Evolutionary conservation across 2,797 vertebrate genomes (phyloP).

Genomic region (Semaprochilodus insignis): DNA sequence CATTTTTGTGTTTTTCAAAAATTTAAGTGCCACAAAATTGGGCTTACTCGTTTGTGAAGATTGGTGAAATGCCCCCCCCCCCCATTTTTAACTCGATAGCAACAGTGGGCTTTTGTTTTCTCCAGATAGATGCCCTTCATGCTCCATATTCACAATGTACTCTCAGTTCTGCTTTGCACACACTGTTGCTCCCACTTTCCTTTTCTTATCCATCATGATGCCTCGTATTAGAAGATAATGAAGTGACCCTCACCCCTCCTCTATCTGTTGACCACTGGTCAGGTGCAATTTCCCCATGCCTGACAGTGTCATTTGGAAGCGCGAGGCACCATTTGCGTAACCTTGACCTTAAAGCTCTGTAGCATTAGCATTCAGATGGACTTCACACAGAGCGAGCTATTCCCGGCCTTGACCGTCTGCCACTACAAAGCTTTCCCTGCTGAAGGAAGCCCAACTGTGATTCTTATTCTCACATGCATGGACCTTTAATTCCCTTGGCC

Average conservation of each 20-base stretch:
- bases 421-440: slow-evolving; percentile 29
- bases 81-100: too few relatives aligned
- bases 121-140: slow-evolving; percentile 50
- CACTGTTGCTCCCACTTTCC: neutral
- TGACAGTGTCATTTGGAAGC: slow-evolving; percentile 9
- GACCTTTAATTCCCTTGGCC: slow-evolving; percentile 10
- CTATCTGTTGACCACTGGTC: slow-evolving; percentile 13
- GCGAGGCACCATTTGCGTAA: slow-evolving; percentile 23
- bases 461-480: slow-evolving; percentile 30
- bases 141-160: slow-evolving; percentile 34
- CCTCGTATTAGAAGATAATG: slow-evolving; percentile 5
- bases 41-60: too few relatives aligned
- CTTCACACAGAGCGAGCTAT: slow-evolving; percentile 49
- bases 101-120: slow-evolving; percentile 36
- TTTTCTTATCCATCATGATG: neutral
- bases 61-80: too few relatives aligned
- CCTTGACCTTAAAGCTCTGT: slow-evolving; percentile 39
- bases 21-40: neutral
- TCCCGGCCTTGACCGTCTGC: slow-evolving; percentile 44
- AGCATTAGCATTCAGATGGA: slow-evolving; percentile 39
- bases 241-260: slow-evolving; percentile 1
- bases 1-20: neutral
- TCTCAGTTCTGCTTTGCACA: slow-evolving; percentile 26
- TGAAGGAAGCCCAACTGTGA: slow-evolving; percentile 40
- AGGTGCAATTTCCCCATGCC: slow-evolving; percentile 25